Conservation (phyloP, 2,888 invertebrate genomes). For the Seira sanloemensis region DNA sequence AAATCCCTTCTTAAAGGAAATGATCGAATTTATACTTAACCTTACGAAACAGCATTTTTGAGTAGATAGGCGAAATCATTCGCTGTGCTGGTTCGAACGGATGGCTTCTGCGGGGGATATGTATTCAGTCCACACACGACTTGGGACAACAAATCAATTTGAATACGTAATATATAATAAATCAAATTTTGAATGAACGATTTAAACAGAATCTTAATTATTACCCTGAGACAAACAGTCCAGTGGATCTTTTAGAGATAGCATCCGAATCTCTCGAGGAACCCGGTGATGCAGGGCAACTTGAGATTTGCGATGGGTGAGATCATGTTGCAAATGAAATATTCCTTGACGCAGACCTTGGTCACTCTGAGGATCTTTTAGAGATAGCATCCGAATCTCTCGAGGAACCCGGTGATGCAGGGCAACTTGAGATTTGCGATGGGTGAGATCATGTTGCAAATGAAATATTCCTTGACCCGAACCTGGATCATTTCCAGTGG, state of each 20-base stretch:
- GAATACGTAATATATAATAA: background rate
- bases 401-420: background rate
- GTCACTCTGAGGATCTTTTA: no score
- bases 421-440: background rate
- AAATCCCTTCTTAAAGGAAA: no score
- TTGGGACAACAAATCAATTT: conserved; percentile 63
- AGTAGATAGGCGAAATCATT: conserved; percentile 66
- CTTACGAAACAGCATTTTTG: conserved; percentile 58
- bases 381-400: background rate
- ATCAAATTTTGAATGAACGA: background rate
- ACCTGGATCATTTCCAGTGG: background rate
- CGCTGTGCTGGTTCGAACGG: conserved; percentile 34
- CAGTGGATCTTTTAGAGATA: conserved; percentile 50
- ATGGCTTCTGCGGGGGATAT: conserved; percentile 56
- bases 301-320: background rate
- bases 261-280: conserved; percentile 39
- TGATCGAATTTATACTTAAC: no score
- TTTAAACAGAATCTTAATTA: no score
- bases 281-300: background rate
- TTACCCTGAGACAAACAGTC: no score
- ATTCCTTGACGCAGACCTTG: background rate
- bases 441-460: background rate
- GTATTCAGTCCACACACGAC: conserved; percentile 62
- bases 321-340: background rate
- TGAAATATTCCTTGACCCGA: background rate